Percentiles rank a stretch among this genome's conserved stretches.
Evolutionary conservation across 1,140 invertebrate species (phyloP).

Genomic region (Diploscapter pachys): DNA sequence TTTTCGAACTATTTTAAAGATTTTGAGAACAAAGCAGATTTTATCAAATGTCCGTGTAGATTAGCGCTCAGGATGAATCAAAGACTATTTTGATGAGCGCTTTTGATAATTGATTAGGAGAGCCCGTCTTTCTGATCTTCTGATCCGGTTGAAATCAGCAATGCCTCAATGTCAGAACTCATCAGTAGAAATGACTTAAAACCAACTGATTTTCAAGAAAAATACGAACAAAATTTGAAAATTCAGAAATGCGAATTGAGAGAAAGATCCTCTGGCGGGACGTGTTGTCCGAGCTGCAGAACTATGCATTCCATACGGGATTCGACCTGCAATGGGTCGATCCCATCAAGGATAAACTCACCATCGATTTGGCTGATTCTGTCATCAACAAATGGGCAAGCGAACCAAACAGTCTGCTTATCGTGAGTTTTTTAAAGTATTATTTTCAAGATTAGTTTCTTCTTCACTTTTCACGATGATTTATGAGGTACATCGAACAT

Average conservation of each 20-base stretch:
- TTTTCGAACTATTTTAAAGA: no score
- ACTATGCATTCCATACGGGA: conserved; percentile 28
- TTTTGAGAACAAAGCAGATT: no score
- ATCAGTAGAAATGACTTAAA: no score
- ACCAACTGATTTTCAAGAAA: no score
- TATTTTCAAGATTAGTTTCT: neutral
- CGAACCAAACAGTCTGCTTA: conserved; percentile 13
- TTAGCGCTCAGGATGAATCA: neutral
- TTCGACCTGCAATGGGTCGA: conserved; percentile 35
- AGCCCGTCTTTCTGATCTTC: no score
- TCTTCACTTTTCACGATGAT: no score
- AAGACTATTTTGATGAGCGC: no score
- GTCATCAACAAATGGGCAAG: conserved; percentile 20
- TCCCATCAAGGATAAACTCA: conserved; percentile 18
- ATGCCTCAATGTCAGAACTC: no score
- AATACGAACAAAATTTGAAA: neutral
- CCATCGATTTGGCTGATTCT: conserved; percentile 9
- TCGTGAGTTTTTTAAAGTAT: conserved; percentile 11
- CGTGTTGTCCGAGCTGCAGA: conserved; percentile 32
- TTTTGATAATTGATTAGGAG: no score
- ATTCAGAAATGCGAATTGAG: conserved; percentile 34
- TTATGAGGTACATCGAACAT: no score
- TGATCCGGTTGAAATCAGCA: no score
- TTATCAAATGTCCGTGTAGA: neutral
- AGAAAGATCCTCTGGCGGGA: conserved; percentile 32